Percentiles rank a stretch among this genome's conserved stretches.
phyloP scores from a whole-genome alignment of 2,797 vertebrate species.

The Chaunax sp. region DNA sequence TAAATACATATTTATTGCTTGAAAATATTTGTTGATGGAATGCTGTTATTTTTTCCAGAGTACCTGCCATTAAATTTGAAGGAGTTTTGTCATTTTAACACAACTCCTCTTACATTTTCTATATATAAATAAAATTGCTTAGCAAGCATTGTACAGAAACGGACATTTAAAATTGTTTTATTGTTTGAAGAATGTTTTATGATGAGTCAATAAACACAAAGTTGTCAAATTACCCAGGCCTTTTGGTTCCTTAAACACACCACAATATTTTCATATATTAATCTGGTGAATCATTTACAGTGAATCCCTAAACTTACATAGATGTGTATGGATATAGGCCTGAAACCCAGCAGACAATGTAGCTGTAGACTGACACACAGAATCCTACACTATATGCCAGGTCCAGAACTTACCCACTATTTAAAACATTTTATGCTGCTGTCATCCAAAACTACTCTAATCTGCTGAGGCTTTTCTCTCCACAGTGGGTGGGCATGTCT shows the following conservation, averaged over 20 bases:
- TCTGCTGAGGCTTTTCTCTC: slow-evolving; percentile 16
- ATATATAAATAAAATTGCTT: slow-evolving; percentile 99
- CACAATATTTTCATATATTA: not conserved
- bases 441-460: too few species aligned
- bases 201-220: slow-evolving; percentile 86
- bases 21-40: slow-evolving; percentile 99
- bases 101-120: slow-evolving; percentile 99
- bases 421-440: not conserved
- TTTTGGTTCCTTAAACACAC: slow-evolving; percentile 11
- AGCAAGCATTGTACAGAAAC: slow-evolving; percentile 99
- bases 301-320: too few species aligned
- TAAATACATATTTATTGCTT: slow-evolving; percentile 99
- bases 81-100: slow-evolving; percentile 99
- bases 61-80: slow-evolving; percentile 99
- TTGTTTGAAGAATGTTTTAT: slow-evolving; percentile 95
- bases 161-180: slow-evolving; percentile 99
- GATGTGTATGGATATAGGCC: slow-evolving; percentile 60
- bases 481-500: slow-evolving; percentile 29
- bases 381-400: slow-evolving; percentile 99
- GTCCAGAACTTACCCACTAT: slow-evolving; percentile 83
- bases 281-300: too few species aligned
- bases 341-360: slow-evolving; percentile 99
- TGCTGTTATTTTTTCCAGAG: slow-evolving; percentile 99
- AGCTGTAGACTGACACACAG: slow-evolving; percentile 97
- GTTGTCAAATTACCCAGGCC: slow-evolving; percentile 76